phyloP scores from a whole-genome alignment of 92 coral and sea anemone species.

The Palythoa heliodiscus region DNA sequence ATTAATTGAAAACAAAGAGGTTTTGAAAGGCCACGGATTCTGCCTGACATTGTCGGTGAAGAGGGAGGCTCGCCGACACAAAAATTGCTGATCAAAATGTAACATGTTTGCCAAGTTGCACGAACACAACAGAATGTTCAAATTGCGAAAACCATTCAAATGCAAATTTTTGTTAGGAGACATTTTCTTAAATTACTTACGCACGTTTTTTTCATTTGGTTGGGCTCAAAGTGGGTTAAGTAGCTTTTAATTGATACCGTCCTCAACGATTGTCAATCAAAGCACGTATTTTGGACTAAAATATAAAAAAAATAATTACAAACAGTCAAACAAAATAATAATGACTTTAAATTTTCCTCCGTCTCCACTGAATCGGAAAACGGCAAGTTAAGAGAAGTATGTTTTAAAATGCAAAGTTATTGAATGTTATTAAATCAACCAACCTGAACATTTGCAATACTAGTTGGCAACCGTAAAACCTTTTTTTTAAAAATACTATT shows the following conservation, averaged over 20 bases:
- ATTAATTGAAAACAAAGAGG: conserved; percentile 1
- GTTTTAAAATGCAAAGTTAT: too few species aligned
- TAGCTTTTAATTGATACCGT: neutral
- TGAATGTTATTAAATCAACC: neutral
- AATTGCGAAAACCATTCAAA: neutral
- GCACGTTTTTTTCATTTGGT: neutral
- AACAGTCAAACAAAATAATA: neutral
- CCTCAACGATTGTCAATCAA: neutral
- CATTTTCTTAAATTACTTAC: neutral
- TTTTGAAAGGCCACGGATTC: neutral
- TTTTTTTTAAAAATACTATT: neutral
- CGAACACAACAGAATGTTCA: neutral
- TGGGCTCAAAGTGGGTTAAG: neutral
- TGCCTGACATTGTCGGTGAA: neutral
- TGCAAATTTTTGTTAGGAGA: neutral
- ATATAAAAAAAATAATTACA: neutral
- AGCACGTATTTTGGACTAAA: neutral
- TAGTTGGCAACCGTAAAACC: neutral
- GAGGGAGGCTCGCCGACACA: neutral
- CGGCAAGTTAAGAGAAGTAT: too few species aligned
- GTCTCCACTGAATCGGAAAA: too few species aligned
- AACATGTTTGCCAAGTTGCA: neutral
- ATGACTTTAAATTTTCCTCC: neutral
- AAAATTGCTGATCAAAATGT: neutral
- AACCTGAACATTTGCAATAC: neutral